Evolutionary conservation across 1,140 invertebrate genomes (phyloP), one percentile per base, ranked within the genome.

Genomic region (Zeugodacus cucurbitae): DNA sequence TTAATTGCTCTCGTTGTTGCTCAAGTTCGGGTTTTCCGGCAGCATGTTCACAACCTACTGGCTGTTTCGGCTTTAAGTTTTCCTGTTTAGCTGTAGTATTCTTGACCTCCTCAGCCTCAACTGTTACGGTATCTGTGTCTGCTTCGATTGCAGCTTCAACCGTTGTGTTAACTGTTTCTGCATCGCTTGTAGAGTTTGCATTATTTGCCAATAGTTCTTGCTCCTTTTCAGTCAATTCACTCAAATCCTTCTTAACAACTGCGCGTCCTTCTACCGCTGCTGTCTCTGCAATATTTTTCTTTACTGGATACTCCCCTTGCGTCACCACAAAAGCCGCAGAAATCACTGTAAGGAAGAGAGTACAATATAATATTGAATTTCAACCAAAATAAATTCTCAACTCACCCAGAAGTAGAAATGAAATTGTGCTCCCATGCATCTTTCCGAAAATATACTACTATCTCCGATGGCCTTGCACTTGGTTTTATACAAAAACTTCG

Each of bases 241-340:
- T n/a, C 74, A 82, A 82, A 48, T 82, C 74, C 11, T 82, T 82
- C 26, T 82, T 82, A 41, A 82, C 74, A 48, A 82, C 41, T 82
- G 20, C 74, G 11, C 74, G 74, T 4, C 22, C n/a, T 54, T 44
- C 37, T 29, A 6, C n/a, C 14, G 1, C 2, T 2, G 7, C n/a
- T 82, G 37, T 2, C 6, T 29, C 2, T 8, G n/a, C n/a, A n/a
- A n/a, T n/a, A n/a, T 32, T 22, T 22, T 82, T 6, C 37, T 0
- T 70, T 22, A 37, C 14, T 29, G 34, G 8, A 32, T 37, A 26
- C 22, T 2, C n/a, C 3, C 26, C 67, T 0, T 26, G n/a, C 8
- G 74, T 22, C 2, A 48, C 41, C 22, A 48, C 74, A 48, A 82
- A 29, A 4, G 74, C 41, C 20, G 29, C 74, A n/a, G 44, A 17